Evolutionary conservation across 2,113 vertebrate genomes (phyloP).

Genomic region (Hyperopisus bebe): DNA sequence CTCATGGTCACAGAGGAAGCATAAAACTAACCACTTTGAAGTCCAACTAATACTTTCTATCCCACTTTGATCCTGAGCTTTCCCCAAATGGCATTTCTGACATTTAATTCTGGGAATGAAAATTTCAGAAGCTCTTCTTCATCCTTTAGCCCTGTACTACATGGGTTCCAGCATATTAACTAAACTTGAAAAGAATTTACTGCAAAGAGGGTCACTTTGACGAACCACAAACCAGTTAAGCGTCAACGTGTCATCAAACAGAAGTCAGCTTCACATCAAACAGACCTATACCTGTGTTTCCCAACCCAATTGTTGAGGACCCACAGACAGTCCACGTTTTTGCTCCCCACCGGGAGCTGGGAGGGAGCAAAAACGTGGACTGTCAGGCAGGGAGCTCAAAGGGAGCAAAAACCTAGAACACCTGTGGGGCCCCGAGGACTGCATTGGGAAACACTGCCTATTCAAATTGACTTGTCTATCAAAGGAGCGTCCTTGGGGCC

Average conservation of each 20-base stretch:
- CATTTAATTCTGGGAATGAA: background rate
- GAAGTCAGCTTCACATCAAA: background rate
- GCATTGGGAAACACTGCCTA: background rate
- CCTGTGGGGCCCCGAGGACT: background rate
- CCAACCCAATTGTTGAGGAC: no score
- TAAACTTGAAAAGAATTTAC: background rate
- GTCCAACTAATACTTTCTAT: background rate
- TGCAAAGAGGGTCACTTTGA: background rate
- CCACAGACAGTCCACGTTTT: no score
- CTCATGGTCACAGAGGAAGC: background rate
- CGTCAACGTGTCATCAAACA: background rate
- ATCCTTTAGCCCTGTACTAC: background rate
- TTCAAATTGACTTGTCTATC: background rate
- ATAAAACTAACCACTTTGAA: background rate
- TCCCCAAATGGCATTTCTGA: background rate
- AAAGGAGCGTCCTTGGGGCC: background rate
- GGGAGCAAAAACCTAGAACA: background rate
- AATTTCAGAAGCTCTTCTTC: background rate
- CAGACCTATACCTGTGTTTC: background rate
- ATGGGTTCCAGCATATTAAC: background rate
- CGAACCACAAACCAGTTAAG: background rate
- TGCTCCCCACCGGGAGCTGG: background rate
- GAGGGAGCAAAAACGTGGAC: background rate
- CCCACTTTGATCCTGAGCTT: background rate
- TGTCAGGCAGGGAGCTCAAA: no score